A percentile compares a stretch with the other conserved stretches of the same genome.
Evolutionary conservation across 2,797 vertebrate species (phyloP).

Genomic region (Eulemur coronatus): DNA sequence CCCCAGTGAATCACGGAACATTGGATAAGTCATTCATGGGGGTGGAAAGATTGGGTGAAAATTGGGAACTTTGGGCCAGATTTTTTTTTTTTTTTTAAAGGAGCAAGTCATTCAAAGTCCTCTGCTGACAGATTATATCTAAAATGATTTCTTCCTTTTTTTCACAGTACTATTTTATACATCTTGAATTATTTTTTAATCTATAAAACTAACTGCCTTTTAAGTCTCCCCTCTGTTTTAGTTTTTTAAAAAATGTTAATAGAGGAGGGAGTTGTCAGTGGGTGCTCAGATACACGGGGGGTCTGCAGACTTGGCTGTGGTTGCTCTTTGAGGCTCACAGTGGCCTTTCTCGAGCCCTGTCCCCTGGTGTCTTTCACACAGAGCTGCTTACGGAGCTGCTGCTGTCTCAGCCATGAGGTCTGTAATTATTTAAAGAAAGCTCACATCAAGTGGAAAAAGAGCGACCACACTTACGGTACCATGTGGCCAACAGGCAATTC

Average conservation of each 20-base stretch:
- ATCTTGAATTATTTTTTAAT: background rate
- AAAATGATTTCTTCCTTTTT: conserved; percentile 20
- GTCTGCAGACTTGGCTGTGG: background rate
- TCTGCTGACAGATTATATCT: conserved; percentile 30
- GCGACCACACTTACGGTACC: background rate
- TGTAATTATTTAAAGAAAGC: conserved; percentile 77
- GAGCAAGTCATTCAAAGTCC: conserved; percentile 57
- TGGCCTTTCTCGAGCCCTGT: background rate
- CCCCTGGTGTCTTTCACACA: background rate
- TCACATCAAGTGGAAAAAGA: conserved; percentile 75
- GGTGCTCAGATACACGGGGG: background rate
- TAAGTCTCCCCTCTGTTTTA: background rate
- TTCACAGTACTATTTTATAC: background rate
- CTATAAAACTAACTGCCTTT: conserved; percentile 4
- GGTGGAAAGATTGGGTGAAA: conserved; percentile 70
- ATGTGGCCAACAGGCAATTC: conserved; percentile 65
- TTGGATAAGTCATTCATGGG: conserved; percentile 62
- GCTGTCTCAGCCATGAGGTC: conserved; percentile 8
- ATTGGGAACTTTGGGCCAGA: conserved; percentile 61
- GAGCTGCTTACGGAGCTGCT: background rate
- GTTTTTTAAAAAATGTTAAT: background rate
- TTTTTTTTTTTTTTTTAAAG: conserved; percentile 27
- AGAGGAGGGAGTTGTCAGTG: background rate
- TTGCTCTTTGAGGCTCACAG: background rate
- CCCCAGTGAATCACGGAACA: conserved; percentile 59